Conservation (phyloP, 2,797 vertebrate species). For the Pantherophis alleghaniensis region DNA sequence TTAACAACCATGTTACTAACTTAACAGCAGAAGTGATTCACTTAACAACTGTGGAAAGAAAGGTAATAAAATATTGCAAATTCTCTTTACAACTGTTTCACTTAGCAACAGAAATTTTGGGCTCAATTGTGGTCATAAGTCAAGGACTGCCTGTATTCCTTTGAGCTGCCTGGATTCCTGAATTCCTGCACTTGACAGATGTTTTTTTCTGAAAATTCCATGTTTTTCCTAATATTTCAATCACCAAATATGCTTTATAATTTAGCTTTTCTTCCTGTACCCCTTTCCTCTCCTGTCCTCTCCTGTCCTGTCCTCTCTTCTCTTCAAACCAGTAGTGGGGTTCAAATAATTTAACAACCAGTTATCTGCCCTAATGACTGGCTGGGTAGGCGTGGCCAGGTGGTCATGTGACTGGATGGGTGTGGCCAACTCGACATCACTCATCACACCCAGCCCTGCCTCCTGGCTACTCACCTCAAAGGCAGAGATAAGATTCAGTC, state of each 20-base stretch:
- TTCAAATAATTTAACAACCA: too few relatives aligned
- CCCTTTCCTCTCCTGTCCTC: neutral
- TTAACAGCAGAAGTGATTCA: neutral
- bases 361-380: too few relatives aligned
- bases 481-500: too few relatives aligned
- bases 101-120: too few relatives aligned
- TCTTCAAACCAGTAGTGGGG: neutral
- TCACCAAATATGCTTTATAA: neutral
- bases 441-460: too few relatives aligned
- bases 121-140: neutral
- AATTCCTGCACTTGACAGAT: neutral
- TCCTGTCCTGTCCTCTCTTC: neutral
- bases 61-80: neutral
- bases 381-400: too few relatives aligned
- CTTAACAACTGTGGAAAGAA: neutral
- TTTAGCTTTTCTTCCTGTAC: neutral
- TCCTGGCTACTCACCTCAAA: too few relatives aligned
- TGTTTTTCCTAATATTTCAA: neutral
- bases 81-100: neutral
- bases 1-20: neutral
- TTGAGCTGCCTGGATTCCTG: neutral
- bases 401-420: too few relatives aligned
- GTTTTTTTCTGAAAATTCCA: neutral
- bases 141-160: neutral
- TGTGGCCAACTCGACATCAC: too few relatives aligned